Conservation (phyloP, 2,888 invertebrate genomes). For the Cheilosia vernalis region DNA sequence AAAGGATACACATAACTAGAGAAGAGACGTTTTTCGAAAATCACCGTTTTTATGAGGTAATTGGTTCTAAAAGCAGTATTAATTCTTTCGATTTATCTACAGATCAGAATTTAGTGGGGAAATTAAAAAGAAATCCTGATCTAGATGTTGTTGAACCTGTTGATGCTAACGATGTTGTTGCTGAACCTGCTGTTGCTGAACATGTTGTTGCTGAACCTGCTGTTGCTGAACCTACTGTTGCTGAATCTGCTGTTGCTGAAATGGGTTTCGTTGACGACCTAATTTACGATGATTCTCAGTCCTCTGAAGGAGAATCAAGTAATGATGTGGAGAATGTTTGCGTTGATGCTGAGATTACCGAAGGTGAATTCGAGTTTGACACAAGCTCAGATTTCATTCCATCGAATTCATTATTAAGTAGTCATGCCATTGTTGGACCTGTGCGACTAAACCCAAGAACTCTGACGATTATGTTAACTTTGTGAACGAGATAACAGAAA, state of each 20-base stretch:
- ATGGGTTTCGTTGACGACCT: neutral
- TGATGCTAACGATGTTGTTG: neutral
- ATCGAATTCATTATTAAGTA: neutral
- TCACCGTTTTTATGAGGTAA: slow-evolving; percentile 10
- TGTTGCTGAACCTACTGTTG: neutral
- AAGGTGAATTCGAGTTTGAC: neutral
- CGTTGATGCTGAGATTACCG: slow-evolving; percentile 3
- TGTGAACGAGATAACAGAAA: neutral
- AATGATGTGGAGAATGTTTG: neutral
- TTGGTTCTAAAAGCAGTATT: neutral
- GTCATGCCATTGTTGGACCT: neutral
- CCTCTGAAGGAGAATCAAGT: neutral
- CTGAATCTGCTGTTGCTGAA: neutral
- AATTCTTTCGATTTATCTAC: neutral
- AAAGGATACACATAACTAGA: neutral
- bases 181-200: neutral
- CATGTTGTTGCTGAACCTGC: neutral
- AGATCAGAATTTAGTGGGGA: slow-evolving; percentile 33
- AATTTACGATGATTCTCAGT: neutral
- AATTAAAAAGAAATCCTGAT: slow-evolving; percentile 7
- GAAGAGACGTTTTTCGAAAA: slow-evolving; percentile 23
- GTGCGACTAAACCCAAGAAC: slow-evolving; percentile 3
- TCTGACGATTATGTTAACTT: slow-evolving; percentile 1
- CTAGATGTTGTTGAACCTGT: neutral
- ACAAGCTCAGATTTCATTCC: neutral